A percentile compares a stretch with the other conserved stretches of the same genome.
Evolutionary conservation across 2,888 invertebrate species (phyloP).

Genomic region (Brachyopa scutellaris): DNA sequence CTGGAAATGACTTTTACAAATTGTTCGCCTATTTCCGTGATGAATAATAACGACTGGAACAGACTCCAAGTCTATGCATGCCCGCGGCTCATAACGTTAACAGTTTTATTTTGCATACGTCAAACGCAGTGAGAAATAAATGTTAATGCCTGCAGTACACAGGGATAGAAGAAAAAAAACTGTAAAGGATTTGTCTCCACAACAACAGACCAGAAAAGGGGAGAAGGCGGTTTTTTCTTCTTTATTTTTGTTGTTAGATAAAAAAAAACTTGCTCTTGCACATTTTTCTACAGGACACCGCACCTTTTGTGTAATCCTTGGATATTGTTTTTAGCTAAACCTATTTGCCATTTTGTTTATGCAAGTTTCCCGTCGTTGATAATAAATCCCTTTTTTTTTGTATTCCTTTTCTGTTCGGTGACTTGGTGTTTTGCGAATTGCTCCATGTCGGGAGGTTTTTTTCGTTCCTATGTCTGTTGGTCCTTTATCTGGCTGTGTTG

Average conservation of each 20-base stretch:
- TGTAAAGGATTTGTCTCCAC: slow-evolving; percentile 26
- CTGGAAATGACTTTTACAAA: slow-evolving; percentile 7
- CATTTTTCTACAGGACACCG: slow-evolving; percentile 29
- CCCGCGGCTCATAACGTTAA: slow-evolving; percentile 13
- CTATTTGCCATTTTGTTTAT: slow-evolving; percentile 57
- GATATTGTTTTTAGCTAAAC: slow-evolving; percentile 69
- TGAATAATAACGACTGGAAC: slow-evolving; percentile 42
- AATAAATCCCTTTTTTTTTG: slow-evolving; percentile 39
- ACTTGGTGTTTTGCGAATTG: not conserved
- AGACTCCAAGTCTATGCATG: slow-evolving; percentile 17
- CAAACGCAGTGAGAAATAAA: slow-evolving; percentile 27
- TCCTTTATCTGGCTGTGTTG: slow-evolving; percentile 21
- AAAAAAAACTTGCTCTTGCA: slow-evolving; percentile 5
- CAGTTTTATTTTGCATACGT: slow-evolving; percentile 19
- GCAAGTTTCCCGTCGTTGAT: slow-evolving; percentile 44
- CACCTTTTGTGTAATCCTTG: slow-evolving; percentile 61
- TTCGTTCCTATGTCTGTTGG: slow-evolving; percentile 3
- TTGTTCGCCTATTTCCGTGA: slow-evolving; percentile 13
- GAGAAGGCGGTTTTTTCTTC: slow-evolving; percentile 1
- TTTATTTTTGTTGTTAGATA: too few species aligned
- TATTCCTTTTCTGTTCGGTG: not conserved
- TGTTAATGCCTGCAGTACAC: too few species aligned
- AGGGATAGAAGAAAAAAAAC: too few species aligned
- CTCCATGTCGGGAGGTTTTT: slow-evolving; percentile 7
- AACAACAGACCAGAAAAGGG: slow-evolving; percentile 13